A percentile compares a stretch with the other conserved stretches of the same genome.
Evolutionary conservation across 2,113 vertebrate species (phyloP).

Genomic region (Hippopotamus amphibius): DNA sequence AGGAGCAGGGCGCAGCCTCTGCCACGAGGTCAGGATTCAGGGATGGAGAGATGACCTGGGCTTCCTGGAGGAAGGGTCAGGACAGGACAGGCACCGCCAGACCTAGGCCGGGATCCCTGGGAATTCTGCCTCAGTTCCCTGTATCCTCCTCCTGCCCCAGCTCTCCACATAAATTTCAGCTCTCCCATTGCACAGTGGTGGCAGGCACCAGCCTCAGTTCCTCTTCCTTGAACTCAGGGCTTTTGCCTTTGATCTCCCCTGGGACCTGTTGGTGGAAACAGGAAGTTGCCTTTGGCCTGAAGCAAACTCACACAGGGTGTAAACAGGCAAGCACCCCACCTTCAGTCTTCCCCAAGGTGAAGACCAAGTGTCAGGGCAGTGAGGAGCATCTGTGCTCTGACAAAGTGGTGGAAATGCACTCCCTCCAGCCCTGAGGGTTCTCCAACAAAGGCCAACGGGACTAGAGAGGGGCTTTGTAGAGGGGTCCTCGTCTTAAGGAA

Average conservation of each 20-base stretch:
- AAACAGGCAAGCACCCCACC: conserved; percentile 59
- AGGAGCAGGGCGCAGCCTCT: not conserved
- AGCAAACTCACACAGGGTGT: conserved; percentile 68
- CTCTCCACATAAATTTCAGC: conserved; percentile 46
- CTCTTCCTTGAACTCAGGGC: conserved; percentile 73
- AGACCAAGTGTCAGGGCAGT: not conserved
- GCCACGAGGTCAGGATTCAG: not conserved
- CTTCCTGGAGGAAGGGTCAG: not conserved
- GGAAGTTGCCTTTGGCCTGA: conserved; percentile 79
- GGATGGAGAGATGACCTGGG: not conserved
- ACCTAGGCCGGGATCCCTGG: not conserved
- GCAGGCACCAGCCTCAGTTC: conserved; percentile 63
- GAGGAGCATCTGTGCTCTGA: not conserved
- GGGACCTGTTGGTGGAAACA: conserved; percentile 72
- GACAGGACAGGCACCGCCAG: not conserved
- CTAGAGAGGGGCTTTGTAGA: not conserved
- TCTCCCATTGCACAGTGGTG: conserved; percentile 53
- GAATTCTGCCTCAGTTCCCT: not conserved
- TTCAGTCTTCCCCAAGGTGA: not conserved
- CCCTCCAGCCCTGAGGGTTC: not conserved
- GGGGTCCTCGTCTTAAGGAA: not conserved
- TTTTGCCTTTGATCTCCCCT: conserved; percentile 79
- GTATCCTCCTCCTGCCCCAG: not conserved
- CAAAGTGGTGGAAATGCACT: not conserved
- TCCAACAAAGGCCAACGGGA: not conserved